These are phyloP conservation scores for Dasysyrphus tricinctus DNA, from an alignment of 2,888 invertebrate genomes.

Conservation along the genomic window DNA sequence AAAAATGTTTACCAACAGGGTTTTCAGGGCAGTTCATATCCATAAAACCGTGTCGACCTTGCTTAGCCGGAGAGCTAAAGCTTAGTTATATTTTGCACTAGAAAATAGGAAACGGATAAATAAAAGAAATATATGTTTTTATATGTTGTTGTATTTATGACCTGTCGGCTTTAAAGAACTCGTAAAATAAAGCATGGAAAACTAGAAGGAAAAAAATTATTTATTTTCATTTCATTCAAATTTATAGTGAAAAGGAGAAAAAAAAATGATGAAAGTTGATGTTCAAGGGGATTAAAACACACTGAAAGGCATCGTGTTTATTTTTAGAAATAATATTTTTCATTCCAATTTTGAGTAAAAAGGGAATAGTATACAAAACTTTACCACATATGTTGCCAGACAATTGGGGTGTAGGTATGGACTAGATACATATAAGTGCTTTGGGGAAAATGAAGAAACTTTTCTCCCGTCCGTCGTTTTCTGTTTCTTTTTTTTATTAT, in stretches of 20 bases:
- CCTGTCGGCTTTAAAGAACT: slow-evolving; percentile 5
- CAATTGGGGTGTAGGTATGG: neutral
- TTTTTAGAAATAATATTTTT: slow-evolving; percentile 46
- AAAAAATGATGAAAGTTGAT: neutral
- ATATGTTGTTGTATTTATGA: slow-evolving; percentile 1
- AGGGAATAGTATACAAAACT: slow-evolving; percentile 17
- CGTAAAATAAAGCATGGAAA: neutral
- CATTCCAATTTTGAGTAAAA: slow-evolving; percentile 25
- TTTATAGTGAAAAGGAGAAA: slow-evolving; percentile 8
- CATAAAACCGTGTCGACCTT: slow-evolving; percentile 45
- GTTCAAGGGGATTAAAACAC: slow-evolving; percentile 5
- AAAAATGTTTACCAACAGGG: slow-evolving; percentile 5
- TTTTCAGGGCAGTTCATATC: slow-evolving; percentile 36
- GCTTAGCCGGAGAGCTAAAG: slow-evolving; percentile 19
- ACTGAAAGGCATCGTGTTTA: slow-evolving; percentile 29
- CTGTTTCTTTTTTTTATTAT: neutral
- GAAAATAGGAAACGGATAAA: slow-evolving; percentile 12
- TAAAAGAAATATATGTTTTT: neutral
- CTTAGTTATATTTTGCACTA: slow-evolving; percentile 14
- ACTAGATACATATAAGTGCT: slow-evolving; percentile 1
- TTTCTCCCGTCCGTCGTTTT: slow-evolving; percentile 9
- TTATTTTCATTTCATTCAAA: slow-evolving; percentile 32
- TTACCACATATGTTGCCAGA: slow-evolving; percentile 17
- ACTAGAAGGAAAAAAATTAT: slow-evolving; percentile 2
- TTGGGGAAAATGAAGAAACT: slow-evolving; percentile 37